Percentiles rank a stretch among this genome's conserved stretches.
Evolutionary conservation across 2,113 vertebrate genomes (phyloP).

Genomic region (Geococcyx californianus): DNA sequence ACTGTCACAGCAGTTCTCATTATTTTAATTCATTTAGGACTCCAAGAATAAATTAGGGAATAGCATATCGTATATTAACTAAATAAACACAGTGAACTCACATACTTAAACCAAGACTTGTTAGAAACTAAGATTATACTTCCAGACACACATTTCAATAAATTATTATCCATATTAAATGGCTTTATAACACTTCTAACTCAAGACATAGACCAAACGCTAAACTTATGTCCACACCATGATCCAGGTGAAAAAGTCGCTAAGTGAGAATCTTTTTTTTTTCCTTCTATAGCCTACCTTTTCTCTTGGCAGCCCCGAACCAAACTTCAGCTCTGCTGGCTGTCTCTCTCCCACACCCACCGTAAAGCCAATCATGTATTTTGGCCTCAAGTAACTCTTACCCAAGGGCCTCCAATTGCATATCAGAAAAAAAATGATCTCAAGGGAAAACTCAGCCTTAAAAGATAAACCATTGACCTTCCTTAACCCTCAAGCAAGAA

Average conservation of each 20-base stretch:
- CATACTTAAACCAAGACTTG: not conserved
- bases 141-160: not conserved
- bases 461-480: not conserved
- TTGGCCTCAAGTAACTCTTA: not conserved
- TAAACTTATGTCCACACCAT: fast-evolving
- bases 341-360: not conserved
- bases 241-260: not conserved
- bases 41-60: not conserved
- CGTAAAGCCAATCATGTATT: not conserved
- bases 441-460: not conserved
- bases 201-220: not conserved
- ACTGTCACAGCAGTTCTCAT: not conserved
- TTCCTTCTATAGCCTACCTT: not conserved
- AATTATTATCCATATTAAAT: not conserved
- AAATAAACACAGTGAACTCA: not conserved
- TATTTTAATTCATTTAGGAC: not conserved
- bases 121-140: not conserved
- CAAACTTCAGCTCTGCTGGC: not conserved
- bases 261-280: not conserved
- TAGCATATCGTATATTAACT: not conserved
- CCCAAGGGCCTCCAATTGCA: not conserved
- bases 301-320: not conserved
- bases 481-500: not conserved
- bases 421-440: not conserved
- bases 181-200: not conserved